phyloP scores from a whole-genome alignment of 2,888 invertebrate species.

The Stenchaetothrips biformis region DNA sequence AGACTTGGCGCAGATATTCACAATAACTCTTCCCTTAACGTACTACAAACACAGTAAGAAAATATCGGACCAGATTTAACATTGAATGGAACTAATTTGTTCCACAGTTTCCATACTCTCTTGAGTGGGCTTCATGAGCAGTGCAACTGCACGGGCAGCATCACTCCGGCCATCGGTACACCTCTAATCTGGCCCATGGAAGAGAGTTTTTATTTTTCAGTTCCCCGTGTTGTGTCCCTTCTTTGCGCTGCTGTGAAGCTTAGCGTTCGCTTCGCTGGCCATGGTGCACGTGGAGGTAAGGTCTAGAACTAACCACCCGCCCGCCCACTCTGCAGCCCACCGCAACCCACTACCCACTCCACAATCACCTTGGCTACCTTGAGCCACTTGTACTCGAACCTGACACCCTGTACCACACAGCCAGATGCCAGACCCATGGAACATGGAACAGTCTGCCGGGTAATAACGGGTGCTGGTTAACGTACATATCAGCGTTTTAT shows the following conservation, averaged over 20 bases:
- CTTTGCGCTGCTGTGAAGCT: slow-evolving; percentile 24
- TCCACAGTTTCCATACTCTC: slow-evolving; percentile 13
- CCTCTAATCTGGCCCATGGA: slow-evolving; percentile 24
- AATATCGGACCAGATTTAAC: not conserved
- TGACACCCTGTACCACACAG: slow-evolving; percentile 20
- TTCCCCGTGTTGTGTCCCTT: slow-evolving; percentile 24
- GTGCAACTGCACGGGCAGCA: slow-evolving; percentile 21
- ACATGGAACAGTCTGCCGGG: slow-evolving; percentile 3
- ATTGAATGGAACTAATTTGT: not conserved
- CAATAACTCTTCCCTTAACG: not conserved
- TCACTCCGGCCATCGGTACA: slow-evolving; percentile 20
- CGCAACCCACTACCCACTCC: not conserved
- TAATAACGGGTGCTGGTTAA: slow-evolving; percentile 11
- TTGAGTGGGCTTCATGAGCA: slow-evolving; percentile 1
- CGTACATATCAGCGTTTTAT: not conserved
- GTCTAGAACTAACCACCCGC: slow-evolving; percentile 24
- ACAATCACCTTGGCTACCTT: not conserved
- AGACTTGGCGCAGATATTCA: slow-evolving; percentile 16
- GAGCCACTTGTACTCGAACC: not conserved
- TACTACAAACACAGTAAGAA: slow-evolving; percentile 6
- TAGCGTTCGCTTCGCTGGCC: slow-evolving; percentile 24
- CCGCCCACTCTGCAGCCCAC: slow-evolving; percentile 23
- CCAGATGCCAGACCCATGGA: slow-evolving; percentile 17
- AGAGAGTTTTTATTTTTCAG: slow-evolving; percentile 25
- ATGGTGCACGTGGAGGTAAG: slow-evolving; percentile 24